A percentile compares a stretch with the other conserved stretches of the same genome.
Conservation (phyloP, 1,140 invertebrate genomes). For the Bradynema listronoti region DNA sequence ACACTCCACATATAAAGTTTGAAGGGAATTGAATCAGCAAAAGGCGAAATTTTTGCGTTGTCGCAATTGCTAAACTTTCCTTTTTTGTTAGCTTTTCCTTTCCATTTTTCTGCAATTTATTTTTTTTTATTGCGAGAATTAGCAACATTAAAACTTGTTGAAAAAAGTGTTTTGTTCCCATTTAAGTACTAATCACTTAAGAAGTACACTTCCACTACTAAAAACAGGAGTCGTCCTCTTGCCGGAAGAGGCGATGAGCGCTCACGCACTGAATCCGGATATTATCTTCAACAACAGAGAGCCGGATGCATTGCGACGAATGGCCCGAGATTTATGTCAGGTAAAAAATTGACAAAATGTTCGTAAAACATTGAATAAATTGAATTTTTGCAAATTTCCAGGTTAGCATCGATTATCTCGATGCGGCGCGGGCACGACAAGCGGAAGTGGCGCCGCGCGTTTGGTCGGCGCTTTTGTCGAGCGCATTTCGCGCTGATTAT, state of each 20-base stretch:
- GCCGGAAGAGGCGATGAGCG: constrained; percentile 24
- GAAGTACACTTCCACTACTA: constrained; percentile 39
- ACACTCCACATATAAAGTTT: neutral
- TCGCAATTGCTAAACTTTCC: no score
- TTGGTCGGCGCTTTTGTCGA: constrained; percentile 26
- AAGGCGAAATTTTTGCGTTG: no score
- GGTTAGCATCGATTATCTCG: constrained; percentile 8
- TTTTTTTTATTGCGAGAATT: neutral
- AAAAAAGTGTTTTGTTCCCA: neutral
- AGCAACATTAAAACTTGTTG: neutral
- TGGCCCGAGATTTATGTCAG: constrained; percentile 31
- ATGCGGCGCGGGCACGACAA: constrained; percentile 8
- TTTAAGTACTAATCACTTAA: constrained; percentile 6
- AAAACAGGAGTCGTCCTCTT: constrained; percentile 33
- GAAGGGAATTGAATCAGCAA: neutral
- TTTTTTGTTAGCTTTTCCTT: no score
- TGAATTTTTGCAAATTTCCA: no score
- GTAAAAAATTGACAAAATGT: constrained; percentile 1
- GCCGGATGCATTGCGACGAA: constrained; percentile 22
- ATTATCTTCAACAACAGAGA: constrained; percentile 19
- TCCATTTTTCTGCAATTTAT: no score
- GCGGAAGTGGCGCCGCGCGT: neutral
- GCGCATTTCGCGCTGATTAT: constrained; percentile 34
- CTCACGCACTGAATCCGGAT: constrained; percentile 31
- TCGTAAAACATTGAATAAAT: constrained; percentile 10